These are phyloP conservation scores for Vicugna pacos DNA, from an alignment of 2,113 vertebrate genomes.

Conservation along the genomic window DNA sequence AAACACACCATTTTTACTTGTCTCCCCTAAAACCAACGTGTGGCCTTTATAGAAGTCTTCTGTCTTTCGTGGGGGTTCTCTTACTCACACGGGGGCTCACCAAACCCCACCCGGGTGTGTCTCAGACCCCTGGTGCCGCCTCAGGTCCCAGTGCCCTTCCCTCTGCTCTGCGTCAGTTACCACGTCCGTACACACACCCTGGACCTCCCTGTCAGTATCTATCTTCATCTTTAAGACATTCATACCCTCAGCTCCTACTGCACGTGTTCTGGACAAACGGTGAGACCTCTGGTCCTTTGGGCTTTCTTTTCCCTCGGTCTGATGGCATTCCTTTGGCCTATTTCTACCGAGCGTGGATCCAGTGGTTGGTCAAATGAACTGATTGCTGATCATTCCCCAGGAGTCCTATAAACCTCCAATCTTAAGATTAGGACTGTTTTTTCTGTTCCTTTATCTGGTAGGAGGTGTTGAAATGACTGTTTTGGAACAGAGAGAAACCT, in stretches of 20 bases:
- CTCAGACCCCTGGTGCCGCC: neutral
- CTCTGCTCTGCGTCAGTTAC: no score
- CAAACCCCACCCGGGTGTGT: neutral
- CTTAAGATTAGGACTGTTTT: neutral
- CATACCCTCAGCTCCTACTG: neutral
- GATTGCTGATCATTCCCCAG: neutral
- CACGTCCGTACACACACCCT: rapidly evolving
- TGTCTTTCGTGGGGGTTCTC: neutral
- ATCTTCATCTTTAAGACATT: neutral
- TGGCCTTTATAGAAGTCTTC: neutral
- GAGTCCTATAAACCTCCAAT: neutral
- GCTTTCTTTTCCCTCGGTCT: neutral
- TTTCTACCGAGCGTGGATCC: neutral
- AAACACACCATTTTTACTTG: neutral
- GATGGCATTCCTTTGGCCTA: neutral
- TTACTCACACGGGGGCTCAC: neutral
- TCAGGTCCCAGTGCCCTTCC: neutral
- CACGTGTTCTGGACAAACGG: rapidly evolving
- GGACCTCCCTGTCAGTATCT: neutral
- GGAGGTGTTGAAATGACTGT: neutral
- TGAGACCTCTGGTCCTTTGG: neutral
- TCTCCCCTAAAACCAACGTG: neutral
- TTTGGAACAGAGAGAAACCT: constrained; percentile 13
- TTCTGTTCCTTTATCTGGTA: neutral
- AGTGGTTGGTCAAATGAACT: neutral